phyloP scores from a whole-genome alignment of 1,140 invertebrate genomes.

The Bombus balteatus region DNA sequence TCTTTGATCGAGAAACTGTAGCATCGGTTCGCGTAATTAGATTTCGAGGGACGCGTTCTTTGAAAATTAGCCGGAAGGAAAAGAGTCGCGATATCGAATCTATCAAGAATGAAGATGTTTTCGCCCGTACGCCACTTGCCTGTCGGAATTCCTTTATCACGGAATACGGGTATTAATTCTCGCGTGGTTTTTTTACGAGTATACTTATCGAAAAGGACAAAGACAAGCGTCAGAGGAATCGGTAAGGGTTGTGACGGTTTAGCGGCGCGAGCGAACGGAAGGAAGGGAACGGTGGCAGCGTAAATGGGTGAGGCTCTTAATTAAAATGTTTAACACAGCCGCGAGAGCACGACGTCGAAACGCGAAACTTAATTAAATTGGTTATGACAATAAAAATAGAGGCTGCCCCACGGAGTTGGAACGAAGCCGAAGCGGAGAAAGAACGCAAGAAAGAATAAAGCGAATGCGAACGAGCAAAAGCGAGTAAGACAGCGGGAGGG shows the following conservation, averaged over 20 bases:
- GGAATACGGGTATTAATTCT: neutral
- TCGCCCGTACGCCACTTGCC: no score
- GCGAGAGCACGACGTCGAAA: constrained; percentile 65
- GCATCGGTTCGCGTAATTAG: no score
- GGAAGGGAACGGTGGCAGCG: constrained; percentile 30
- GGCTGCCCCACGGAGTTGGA: constrained; percentile 17
- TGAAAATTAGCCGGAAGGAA: no score
- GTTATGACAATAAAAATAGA: constrained; percentile 72
- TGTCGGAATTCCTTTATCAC: no score
- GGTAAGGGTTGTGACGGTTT: constrained; percentile 13
- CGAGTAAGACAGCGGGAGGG: neutral
- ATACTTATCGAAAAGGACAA: constrained; percentile 29
- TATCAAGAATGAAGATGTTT: no score
- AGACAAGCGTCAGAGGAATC: constrained; percentile 21
- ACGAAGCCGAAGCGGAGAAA: neutral
- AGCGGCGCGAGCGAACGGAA: neutral
- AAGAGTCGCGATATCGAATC: no score
- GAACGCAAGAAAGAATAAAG: neutral
- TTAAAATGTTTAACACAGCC: constrained; percentile 72
- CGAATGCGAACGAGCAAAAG: neutral
- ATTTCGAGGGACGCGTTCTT: no score
- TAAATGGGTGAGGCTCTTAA: constrained; percentile 70
- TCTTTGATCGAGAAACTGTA: neutral
- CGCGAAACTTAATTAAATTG: constrained; percentile 73
- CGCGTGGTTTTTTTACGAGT: neutral